These are phyloP conservation scores for Drosophila erecta DNA, from an alignment of 1,140 invertebrate genomes.

Conservation along the genomic window DNA sequence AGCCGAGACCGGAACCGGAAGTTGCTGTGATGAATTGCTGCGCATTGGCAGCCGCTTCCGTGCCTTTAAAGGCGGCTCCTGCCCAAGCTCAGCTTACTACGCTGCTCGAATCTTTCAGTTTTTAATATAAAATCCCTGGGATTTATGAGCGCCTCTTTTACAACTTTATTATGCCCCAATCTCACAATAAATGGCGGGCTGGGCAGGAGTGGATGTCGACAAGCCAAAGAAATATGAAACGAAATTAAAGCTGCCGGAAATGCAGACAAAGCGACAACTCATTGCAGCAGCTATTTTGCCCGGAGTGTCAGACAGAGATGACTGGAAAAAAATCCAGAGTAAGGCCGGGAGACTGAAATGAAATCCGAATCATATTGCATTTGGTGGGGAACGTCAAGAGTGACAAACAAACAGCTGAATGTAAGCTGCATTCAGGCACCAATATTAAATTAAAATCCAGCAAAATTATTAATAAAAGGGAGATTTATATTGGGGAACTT, in stretches of 20 bases:
- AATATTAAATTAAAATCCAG: slow-evolving; percentile 32
- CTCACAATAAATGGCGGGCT: slow-evolving; percentile 28
- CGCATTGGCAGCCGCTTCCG: not conserved
- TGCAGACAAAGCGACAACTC: slow-evolving; percentile 77
- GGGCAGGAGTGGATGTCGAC: not conserved
- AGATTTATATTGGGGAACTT: slow-evolving; percentile 14
- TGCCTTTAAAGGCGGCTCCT: slow-evolving; percentile 11
- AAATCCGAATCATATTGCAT: slow-evolving; percentile 53
- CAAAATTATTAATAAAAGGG: slow-evolving; percentile 59
- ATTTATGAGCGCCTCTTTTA: slow-evolving; percentile 47
- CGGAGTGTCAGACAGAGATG: slow-evolving; percentile 57
- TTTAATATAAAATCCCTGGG: slow-evolving; percentile 53
- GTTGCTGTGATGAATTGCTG: slow-evolving; percentile 67
- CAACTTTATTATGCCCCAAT: slow-evolving; percentile 48
- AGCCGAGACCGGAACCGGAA: slow-evolving; percentile 66
- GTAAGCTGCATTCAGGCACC: slow-evolving; percentile 13
- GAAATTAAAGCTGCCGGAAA: slow-evolving; percentile 78
- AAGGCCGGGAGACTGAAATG: slow-evolving; percentile 45
- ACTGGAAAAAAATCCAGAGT: slow-evolving; percentile 7
- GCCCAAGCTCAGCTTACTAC: slow-evolving; percentile 43
- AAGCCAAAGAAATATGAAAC: slow-evolving; percentile 54
- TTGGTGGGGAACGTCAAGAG: slow-evolving; percentile 1
- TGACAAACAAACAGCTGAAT: slow-evolving; percentile 39
- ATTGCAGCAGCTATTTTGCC: slow-evolving; percentile 70
- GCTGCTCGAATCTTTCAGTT: slow-evolving; percentile 25